Percentiles rank a stretch among this genome's conserved stretches.
Conservation (phyloP, 2,113 vertebrate species). For the Xiphorhynchus elegans region DNA sequence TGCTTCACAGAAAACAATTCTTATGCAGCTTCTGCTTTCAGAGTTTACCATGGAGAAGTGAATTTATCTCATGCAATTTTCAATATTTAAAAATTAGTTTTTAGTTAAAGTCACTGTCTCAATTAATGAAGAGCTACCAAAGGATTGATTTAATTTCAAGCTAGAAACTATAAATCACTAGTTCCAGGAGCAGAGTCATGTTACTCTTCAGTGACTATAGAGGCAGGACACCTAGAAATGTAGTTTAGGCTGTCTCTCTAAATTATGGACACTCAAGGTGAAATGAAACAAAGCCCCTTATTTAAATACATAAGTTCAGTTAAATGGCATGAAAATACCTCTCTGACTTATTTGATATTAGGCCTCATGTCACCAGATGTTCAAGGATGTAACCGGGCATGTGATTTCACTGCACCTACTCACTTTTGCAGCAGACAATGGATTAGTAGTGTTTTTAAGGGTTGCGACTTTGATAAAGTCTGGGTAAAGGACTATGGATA, state of each 20-base stretch:
- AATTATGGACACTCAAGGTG: background rate
- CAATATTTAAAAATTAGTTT: background rate
- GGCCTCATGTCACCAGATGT: background rate
- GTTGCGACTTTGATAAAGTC: background rate
- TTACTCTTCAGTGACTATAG: fast-evolving
- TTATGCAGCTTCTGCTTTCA: background rate
- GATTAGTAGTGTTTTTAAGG: background rate
- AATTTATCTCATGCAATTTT: background rate
- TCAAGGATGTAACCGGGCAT: background rate
- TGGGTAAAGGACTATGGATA: background rate
- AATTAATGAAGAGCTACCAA: background rate
- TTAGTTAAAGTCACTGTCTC: background rate
- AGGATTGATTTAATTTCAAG: background rate
- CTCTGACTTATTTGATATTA: background rate
- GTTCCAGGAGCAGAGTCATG: background rate
- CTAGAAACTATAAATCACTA: background rate
- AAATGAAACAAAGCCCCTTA: background rate
- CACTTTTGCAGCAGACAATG: background rate
- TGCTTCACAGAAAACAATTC: background rate
- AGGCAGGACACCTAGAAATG: fast-evolving
- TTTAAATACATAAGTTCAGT: background rate
- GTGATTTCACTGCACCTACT: background rate
- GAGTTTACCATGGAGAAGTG: fast-evolving
- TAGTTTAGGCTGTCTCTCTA: background rate
- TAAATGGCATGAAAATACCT: background rate